phyloP scores from a whole-genome alignment of 2,113 vertebrate species.

The Pituophis catenifer region DNA sequence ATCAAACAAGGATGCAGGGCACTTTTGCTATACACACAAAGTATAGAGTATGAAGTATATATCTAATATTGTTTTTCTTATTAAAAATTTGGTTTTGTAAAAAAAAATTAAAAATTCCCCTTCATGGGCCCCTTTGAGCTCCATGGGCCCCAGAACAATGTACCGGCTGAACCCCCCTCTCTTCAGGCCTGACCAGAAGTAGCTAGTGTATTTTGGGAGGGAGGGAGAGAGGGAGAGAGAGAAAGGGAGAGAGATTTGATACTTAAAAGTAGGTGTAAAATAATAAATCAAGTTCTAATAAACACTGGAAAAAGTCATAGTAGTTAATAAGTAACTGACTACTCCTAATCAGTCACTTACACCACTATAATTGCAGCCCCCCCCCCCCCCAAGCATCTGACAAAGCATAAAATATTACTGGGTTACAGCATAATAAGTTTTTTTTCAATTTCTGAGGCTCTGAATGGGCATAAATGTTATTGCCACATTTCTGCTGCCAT shows the following conservation, averaged over 20 bases:
- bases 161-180: no score
- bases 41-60: no score
- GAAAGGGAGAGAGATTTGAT: not conserved
- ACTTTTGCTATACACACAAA: no score
- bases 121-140: no score
- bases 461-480: not conserved
- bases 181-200: not conserved
- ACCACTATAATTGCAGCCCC: not conserved
- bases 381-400: not conserved
- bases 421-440: not conserved
- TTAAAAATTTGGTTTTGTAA: no score
- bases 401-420: not conserved
- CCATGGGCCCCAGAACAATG: no score
- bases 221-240: not conserved
- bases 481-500: not conserved
- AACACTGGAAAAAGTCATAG: not conserved
- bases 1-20: no score
- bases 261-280: not conserved
- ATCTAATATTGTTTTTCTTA: no score
- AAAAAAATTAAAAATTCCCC: no score
- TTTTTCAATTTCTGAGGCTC: not conserved
- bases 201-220: not conserved
- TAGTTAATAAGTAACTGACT: not conserved
- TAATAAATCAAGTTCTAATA: not conserved
- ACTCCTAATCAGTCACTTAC: not conserved